Conservation (phyloP, 2,888 invertebrate species). For the Amaurobius ferox region DNA sequence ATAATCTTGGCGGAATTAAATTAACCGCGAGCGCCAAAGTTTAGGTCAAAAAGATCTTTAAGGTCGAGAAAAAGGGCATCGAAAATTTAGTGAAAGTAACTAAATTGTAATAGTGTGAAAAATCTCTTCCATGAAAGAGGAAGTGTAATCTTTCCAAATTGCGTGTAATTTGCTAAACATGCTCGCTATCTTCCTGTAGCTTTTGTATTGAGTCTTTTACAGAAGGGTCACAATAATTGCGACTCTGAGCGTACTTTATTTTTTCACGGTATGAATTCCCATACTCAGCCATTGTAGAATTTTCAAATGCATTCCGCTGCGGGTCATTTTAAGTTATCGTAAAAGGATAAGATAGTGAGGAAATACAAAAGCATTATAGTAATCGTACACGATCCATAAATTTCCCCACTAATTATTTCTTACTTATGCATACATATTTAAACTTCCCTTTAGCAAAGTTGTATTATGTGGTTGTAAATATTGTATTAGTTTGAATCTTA, state of each 20-base stretch:
- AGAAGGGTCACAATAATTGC: constrained; percentile 36
- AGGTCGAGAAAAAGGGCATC: constrained; percentile 18
- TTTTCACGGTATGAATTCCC: background rate
- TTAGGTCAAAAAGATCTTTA: constrained; percentile 14
- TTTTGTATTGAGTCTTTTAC: background rate
- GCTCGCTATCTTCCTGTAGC: background rate
- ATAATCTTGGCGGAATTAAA: constrained; percentile 36
- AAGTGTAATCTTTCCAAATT: constrained; percentile 33
- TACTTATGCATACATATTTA: too few species aligned
- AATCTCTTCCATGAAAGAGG: background rate
- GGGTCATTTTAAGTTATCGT: background rate
- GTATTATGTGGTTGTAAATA: too few species aligned
- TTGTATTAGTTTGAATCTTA: too few species aligned
- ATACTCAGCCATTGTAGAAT: background rate
- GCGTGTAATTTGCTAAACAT: constrained; percentile 34
- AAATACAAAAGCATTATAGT: too few species aligned
- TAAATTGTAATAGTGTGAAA: constrained; percentile 37
- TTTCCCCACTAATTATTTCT: too few species aligned
- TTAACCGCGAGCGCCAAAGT: constrained; percentile 46
- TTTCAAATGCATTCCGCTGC: background rate
- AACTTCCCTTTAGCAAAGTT: too few species aligned
- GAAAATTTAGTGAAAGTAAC: constrained; percentile 33
- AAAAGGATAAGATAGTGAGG: too few species aligned
- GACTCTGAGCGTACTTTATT: background rate
- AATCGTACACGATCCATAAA: too few species aligned